Evolutionary conservation across 2,113 vertebrate species (phyloP).

Genomic region (Erythrocercus mccallii): DNA sequence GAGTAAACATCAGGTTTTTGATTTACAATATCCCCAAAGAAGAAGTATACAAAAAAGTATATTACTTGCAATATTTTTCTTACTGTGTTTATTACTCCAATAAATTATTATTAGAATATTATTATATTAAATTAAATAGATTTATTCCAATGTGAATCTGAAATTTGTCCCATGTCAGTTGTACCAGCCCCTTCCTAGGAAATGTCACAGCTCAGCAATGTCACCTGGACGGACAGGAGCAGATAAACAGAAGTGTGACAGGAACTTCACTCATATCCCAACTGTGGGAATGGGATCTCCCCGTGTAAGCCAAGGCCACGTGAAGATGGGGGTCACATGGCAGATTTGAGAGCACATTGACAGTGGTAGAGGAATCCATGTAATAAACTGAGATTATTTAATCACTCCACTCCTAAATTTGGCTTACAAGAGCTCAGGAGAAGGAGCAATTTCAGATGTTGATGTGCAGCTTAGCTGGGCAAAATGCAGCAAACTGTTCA

Average conservation of each 20-base stretch:
- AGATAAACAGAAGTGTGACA: background rate
- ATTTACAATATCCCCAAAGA: background rate
- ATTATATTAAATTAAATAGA: background rate
- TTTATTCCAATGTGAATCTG: background rate
- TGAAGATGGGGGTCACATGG: too few relatives aligned
- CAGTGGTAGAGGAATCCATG: background rate
- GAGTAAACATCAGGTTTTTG: background rate
- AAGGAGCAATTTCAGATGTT: background rate
- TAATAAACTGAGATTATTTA: background rate
- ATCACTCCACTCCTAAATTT: background rate
- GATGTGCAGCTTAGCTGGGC: background rate
- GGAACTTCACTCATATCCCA: background rate
- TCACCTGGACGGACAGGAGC: background rate
- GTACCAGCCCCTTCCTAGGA: background rate
- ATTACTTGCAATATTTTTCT: background rate
- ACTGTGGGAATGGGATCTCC: background rate
- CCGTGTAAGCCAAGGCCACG: background rate
- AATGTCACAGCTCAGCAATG: background rate
- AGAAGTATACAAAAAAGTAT: background rate
- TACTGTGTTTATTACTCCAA: background rate
- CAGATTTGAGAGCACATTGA: background rate
- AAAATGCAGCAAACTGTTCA: background rate
- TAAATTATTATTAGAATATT: background rate
- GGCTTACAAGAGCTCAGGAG: background rate
- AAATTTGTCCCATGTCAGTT: background rate